A percentile compares a stretch with the other conserved stretches of the same genome.
phyloP scores from a whole-genome alignment of 1,140 invertebrate species.

The Scaptomyza pallida region DNA sequence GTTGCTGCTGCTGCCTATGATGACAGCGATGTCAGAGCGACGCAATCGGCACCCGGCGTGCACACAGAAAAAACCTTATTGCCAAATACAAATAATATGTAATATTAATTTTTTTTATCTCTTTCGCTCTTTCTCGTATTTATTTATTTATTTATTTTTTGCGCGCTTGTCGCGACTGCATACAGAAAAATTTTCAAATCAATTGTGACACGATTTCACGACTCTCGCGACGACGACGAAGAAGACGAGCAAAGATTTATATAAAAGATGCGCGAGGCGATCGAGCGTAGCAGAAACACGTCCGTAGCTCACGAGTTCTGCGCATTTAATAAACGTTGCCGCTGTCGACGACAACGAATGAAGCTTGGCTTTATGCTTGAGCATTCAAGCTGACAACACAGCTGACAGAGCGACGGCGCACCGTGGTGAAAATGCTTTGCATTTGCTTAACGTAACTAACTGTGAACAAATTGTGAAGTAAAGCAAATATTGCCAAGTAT shows the following conservation, averaged over 20 bases:
- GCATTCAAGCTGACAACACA: slow-evolving; percentile 20
- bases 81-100: slow-evolving; percentile 76
- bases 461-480: neutral
- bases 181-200: slow-evolving; percentile 62
- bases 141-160: slow-evolving; percentile 22
- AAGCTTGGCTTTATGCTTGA: slow-evolving; percentile 56
- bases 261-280: slow-evolving; percentile 52
- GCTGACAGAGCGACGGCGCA: slow-evolving; percentile 1
- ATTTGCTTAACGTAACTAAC: neutral
- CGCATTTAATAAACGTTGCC: slow-evolving; percentile 77
- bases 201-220: slow-evolving; percentile 80
- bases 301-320: slow-evolving; percentile 79
- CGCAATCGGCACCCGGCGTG: slow-evolving; percentile 38
- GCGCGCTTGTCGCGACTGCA: slow-evolving; percentile 21
- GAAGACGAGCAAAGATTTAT: too few relatives aligned
- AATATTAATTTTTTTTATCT: slow-evolving; percentile 59
- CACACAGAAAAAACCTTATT: slow-evolving; percentile 50
- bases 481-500: neutral
- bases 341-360: slow-evolving; percentile 49
- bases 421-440: neutral
- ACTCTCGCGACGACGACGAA: slow-evolving; percentile 28
- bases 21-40: slow-evolving; percentile 47
- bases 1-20: slow-evolving; percentile 29
- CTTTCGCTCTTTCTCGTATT: slow-evolving; percentile 46
- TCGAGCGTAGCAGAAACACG: slow-evolving; percentile 72